Evolutionary conservation across 2,113 vertebrate species (phyloP).

Genomic region (Onychostoma macrolepis): DNA sequence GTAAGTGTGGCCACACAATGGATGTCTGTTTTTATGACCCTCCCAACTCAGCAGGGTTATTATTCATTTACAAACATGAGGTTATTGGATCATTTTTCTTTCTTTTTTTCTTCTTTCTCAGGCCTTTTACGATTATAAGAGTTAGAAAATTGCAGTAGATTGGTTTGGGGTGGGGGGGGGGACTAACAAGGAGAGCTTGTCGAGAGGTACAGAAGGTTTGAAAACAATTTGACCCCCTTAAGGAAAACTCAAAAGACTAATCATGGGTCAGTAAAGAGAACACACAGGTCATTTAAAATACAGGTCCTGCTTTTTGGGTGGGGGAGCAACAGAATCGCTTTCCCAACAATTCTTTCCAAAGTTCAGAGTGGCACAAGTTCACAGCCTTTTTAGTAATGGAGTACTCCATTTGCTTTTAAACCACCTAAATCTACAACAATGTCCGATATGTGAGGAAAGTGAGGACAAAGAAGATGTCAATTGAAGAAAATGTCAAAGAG

Average conservation of each 20-base stretch:
- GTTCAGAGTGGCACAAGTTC: not conserved
- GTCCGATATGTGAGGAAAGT: not conserved
- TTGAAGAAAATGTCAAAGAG: constrained; percentile 24
- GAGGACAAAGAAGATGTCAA: not conserved
- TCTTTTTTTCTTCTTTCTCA: not conserved
- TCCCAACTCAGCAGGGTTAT: constrained; percentile 42
- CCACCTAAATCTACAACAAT: not conserved
- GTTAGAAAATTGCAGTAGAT: not conserved
- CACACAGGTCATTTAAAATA: not conserved
- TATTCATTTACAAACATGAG: constrained; percentile 15
- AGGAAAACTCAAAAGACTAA: constrained; percentile 7
- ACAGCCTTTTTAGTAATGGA: not conserved
- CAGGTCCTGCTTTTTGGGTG: not conserved
- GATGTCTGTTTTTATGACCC: constrained; percentile 76
- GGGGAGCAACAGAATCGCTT: not conserved
- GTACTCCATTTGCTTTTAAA: not conserved
- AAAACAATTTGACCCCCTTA: not conserved
- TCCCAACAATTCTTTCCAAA: not conserved
- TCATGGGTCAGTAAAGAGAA: constrained; percentile 13
- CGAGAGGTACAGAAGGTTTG: not conserved
- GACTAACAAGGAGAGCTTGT: constrained; percentile 29
- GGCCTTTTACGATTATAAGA: not conserved
- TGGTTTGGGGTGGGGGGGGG: not conserved
- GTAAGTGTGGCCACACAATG: constrained; percentile 60
- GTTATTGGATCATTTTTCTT: not conserved